Evolutionary conservation across 2,113 vertebrate species (phyloP), one percentile per base, ranked within the genome.

Genomic region (Mormyrus lacerda): DNA sequence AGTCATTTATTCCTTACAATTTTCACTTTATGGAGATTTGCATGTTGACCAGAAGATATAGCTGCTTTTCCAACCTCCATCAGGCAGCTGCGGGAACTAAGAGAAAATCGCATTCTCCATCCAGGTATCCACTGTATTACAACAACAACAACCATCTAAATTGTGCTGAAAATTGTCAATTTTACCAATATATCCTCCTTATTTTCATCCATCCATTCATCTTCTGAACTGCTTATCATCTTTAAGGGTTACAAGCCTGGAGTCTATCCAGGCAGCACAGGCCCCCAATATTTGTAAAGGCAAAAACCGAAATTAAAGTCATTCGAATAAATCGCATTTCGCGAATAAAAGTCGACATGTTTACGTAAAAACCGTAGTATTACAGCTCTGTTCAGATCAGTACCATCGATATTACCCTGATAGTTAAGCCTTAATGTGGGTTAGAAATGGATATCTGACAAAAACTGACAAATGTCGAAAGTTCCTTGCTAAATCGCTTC

Each of bases 401-500:
- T 79, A 24, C 21, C 39, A 9, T 45, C 44, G 2, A 83, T 83
- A 83, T 83, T 84, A 24, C 21, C 8, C 9, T 84, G 82, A 24
- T n/a, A 84, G 19, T 84, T 84, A 84, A 84, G 39, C 21, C 19
- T 27, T 35, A 87, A 85, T 24, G 89, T 51, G 89, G 89, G 87
- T 83, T 89, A 91, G 48, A 86, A 69, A 92, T 58, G 89, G 90
- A 91, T 91, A 92, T 90, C 90, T 91, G 90, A n/a, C n/a, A 88
- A 92, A 92, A 90, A 91, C 90, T 92, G 91, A 91, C 89, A 90
- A 90, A 88, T 73, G 69, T 90, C 42, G 89, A 89, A 88, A 93
- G 92, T 93, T 79, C 92, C 91, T 79, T 89, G 90, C 76, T 92
- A 93, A 94, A 93, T 94, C 93, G 90, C 88, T 91, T 85, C 94